Conservation (phyloP, 2,888 invertebrate species). For the Himalopsyche japonica region DNA sequence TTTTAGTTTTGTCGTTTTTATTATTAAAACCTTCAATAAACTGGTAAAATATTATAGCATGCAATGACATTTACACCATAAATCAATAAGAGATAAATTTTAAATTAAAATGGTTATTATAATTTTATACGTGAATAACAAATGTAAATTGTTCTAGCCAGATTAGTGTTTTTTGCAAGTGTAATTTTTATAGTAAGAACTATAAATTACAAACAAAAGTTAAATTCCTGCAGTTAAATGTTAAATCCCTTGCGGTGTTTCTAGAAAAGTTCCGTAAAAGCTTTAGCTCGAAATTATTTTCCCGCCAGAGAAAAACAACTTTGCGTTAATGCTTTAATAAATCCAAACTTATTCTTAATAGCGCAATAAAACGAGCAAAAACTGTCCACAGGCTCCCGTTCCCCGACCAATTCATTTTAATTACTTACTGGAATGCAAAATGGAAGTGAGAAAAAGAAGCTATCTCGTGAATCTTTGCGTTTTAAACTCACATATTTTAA, state of each 20-base stretch:
- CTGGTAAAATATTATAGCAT: too few species aligned
- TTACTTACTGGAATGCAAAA: constrained; percentile 23
- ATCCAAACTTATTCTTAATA: constrained; percentile 40
- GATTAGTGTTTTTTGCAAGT: too few species aligned
- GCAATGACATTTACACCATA: too few species aligned
- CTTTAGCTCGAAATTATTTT: background rate
- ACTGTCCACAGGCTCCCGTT: constrained; percentile 6
- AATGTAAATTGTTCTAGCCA: too few species aligned
- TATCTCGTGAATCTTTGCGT: background rate
- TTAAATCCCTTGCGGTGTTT: background rate
- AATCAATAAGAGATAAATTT: too few species aligned
- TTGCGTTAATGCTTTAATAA: constrained; percentile 39
- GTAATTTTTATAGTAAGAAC: too few species aligned
- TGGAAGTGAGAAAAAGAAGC: constrained; percentile 15
- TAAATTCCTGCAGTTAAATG: background rate
- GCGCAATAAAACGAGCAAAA: constrained; percentile 36
- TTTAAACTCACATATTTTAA: too few species aligned
- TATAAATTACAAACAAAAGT: background rate
- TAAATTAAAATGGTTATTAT: too few species aligned
- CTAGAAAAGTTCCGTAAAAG: background rate
- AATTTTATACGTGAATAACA: too few species aligned
- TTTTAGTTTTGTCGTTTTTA: too few species aligned
- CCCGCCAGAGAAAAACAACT: constrained; percentile 37
- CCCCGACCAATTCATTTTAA: constrained; percentile 48
- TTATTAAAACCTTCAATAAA: too few species aligned